These are phyloP conservation scores for Daubentonia madagascariensis DNA, from an alignment of 2,113 vertebrate species.

Conservation along the genomic window DNA sequence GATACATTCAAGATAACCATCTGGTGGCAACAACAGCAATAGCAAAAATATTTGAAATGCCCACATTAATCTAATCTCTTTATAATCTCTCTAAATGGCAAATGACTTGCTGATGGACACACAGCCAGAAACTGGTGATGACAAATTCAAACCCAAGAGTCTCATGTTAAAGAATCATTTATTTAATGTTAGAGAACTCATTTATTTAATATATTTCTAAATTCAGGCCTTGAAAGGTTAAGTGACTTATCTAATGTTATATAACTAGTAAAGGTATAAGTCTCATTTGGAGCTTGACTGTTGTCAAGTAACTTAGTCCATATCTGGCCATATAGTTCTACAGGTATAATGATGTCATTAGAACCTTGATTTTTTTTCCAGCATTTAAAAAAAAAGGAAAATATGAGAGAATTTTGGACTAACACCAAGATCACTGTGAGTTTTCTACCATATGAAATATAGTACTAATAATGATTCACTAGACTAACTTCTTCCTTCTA, in stretches of 20 bases:
- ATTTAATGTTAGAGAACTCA: not conserved
- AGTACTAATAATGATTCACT: not conserved
- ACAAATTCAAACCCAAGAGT: not conserved
- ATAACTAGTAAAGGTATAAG: not conserved
- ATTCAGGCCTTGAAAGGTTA: not conserved
- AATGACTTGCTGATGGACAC: not conserved
- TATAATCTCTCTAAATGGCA: not conserved
- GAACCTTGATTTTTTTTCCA: not conserved
- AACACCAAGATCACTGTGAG: not conserved
- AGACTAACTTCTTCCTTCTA: not conserved
- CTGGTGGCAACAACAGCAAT: not conserved
- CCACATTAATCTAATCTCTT: not conserved
- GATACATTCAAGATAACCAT: not conserved
- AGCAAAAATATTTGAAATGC: not conserved
- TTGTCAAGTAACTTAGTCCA: not conserved
- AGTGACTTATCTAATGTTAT: not conserved
- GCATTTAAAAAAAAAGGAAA: slow-evolving; percentile 12
- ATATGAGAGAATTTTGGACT: not conserved
- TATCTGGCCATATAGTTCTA: not conserved
- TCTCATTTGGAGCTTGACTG: not conserved
- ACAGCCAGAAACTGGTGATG: not conserved
- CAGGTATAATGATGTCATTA: not conserved
- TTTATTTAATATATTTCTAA: not conserved
- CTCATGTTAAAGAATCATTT: not conserved
- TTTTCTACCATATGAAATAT: not conserved